phyloP scores from a whole-genome alignment of 1,140 invertebrate genomes.

The Pentalonia nigronervosa region DNA sequence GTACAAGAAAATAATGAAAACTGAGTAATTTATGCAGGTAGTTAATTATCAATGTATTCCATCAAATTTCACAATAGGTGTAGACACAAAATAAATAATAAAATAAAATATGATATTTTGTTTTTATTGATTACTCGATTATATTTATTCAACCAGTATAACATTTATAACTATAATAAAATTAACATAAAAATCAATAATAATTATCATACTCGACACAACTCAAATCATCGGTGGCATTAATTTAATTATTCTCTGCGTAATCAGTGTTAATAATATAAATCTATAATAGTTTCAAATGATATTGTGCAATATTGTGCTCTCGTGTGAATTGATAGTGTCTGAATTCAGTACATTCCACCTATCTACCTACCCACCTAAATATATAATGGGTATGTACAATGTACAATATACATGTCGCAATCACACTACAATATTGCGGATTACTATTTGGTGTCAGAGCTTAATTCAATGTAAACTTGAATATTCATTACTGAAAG shows the following conservation, averaged over 20 bases:
- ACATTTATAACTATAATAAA: background rate
- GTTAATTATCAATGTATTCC: background rate
- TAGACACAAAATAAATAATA: background rate
- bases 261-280: background rate
- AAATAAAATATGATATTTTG: background rate
- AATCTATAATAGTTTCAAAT: background rate
- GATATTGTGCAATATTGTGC: background rate
- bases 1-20: background rate
- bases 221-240: background rate
- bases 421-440: background rate
- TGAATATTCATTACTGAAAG: background rate
- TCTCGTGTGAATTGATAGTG: background rate
- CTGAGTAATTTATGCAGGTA: background rate
- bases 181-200: background rate
- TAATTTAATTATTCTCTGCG: background rate
- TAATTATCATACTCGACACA: background rate
- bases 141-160: background rate
- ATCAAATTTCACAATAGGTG: background rate
- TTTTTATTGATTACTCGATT: background rate
- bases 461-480: background rate
- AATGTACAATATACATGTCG: background rate
- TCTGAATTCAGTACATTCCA: background rate
- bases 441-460: background rate
- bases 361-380: background rate
- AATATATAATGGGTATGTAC: background rate